Evolutionary conservation across 2,888 invertebrate species (phyloP).

Genomic region (Epistrophe grossulariae): DNA sequence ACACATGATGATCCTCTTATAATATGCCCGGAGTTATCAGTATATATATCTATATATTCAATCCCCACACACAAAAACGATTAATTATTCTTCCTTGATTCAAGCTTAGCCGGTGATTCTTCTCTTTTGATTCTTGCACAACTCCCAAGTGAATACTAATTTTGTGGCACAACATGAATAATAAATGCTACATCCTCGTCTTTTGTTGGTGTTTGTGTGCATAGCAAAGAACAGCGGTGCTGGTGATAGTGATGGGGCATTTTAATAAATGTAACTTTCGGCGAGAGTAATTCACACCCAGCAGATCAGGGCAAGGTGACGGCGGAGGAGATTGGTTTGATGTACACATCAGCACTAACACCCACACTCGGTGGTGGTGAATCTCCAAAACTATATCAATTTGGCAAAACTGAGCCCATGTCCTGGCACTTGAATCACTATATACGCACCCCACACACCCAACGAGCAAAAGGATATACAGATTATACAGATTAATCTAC

Average conservation of each 20-base stretch:
- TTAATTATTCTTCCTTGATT: conserved; percentile 63
- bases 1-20: conserved; percentile 11
- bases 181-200: conserved; percentile 55
- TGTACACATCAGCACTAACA: not conserved
- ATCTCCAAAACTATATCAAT: conserved; percentile 54
- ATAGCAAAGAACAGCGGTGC: not conserved
- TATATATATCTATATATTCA: not conserved
- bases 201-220: conserved; percentile 8
- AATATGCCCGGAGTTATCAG: not conserved
- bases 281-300: conserved; percentile 45
- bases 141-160: conserved; percentile 34
- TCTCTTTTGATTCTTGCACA: conserved; percentile 20
- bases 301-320: not conserved
- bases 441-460: conserved; percentile 1
- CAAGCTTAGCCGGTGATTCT: conserved; percentile 14
- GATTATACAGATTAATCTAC: conserved; percentile 66
- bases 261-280: conserved; percentile 61
- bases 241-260: conserved; percentile 21
- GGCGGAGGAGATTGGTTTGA: not conserved
- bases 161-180: conserved; percentile 60
- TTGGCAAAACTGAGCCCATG: conserved; percentile 47
- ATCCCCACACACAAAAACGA: conserved; percentile 40
- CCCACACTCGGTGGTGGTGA: conserved; percentile 7
- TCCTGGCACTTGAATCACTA: conserved; percentile 25
- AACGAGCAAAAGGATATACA: conserved; percentile 37